Evolutionary conservation across 2,797 vertebrate genomes (phyloP), one percentile per base, ranked within the genome.

Genomic region (Poeciliopsis infans): DNA sequence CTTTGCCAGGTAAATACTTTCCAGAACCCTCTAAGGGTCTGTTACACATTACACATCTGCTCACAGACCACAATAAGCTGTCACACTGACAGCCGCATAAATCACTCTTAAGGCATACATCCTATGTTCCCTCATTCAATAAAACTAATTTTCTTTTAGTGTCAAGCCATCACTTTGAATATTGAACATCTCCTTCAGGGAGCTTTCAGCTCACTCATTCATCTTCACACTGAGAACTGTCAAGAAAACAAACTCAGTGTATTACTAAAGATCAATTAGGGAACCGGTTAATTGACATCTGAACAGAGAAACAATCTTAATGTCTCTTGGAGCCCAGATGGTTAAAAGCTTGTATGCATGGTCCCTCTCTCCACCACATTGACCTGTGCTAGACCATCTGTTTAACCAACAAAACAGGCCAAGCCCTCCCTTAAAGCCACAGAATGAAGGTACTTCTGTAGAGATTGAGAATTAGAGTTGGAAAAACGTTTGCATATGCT

Each of bases 341-440:
- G 93, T 88, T 84, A 41, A 78, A 86, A 79, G 86, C 82, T 85
- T 88, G 85, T 83, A 83, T 82, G 43, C 55, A 78, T 6, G 6
- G 36, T 80, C 69, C 77, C 82, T 86, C 75, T 79, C 59, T 79
- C 41, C 33, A 78, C 72, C 49, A 84, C 73, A 84, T 61, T 73
- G 83, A 81, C 80, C 84, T 79, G 81, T 49, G 75, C 74, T 70
- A 46, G 77, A 85, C 93, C 92, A 94, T 92, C 93, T 93, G 92
- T 89, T 90, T 76, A 84, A 84, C 83, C 85, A 85, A 80, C 68
- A 76, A 85, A 59, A 76, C 71, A 77, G 78, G 69, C 68, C 83
- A 87, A 77, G 78, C 69, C 78, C 8, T 71, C 86, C 76, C 83
- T 83, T 64, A 49, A 12, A 76, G 68, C 59, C 76, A 86, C 20